Evolutionary conservation across 2,888 invertebrate genomes (phyloP).

Genomic region (Spatulosminthurus flaviceps): DNA sequence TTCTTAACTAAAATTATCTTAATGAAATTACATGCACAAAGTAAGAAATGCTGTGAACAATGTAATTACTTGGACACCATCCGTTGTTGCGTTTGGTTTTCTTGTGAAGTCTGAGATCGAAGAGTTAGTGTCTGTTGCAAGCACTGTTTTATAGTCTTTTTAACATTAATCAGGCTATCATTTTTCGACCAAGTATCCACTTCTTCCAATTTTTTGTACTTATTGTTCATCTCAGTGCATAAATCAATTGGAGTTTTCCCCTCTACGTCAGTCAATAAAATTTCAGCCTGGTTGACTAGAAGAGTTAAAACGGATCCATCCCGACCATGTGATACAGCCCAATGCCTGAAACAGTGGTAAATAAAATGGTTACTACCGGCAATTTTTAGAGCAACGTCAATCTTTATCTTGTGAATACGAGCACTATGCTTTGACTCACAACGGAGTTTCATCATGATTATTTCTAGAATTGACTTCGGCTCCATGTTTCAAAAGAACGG

Average conservation of each 20-base stretch:
- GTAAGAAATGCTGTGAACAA: no score
- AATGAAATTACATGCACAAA: no score
- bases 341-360: constrained; percentile 38
- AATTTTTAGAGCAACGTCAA: no score
- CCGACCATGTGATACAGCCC: constrained; percentile 34
- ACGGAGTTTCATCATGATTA: constrained; percentile 24
- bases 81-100: neutral
- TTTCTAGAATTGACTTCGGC: constrained; percentile 37
- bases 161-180: neutral
- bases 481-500: constrained; percentile 29
- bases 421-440: constrained; percentile 27
- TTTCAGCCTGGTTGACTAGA: constrained; percentile 40
- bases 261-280: constrained; percentile 26
- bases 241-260: constrained; percentile 44
- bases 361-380: no score
- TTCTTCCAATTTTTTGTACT: neutral
- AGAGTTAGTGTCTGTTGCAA: constrained; percentile 39
- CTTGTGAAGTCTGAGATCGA: constrained; percentile 20
- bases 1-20: no score
- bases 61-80: constrained; percentile 36
- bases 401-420: no score
- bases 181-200: neutral
- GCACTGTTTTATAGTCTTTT: constrained; percentile 34
- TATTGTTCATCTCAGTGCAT: constrained; percentile 18
- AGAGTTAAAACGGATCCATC: constrained; percentile 42